Evolutionary conservation across 2,888 invertebrate genomes (phyloP).

Genomic region (Agelastica alni): DNA sequence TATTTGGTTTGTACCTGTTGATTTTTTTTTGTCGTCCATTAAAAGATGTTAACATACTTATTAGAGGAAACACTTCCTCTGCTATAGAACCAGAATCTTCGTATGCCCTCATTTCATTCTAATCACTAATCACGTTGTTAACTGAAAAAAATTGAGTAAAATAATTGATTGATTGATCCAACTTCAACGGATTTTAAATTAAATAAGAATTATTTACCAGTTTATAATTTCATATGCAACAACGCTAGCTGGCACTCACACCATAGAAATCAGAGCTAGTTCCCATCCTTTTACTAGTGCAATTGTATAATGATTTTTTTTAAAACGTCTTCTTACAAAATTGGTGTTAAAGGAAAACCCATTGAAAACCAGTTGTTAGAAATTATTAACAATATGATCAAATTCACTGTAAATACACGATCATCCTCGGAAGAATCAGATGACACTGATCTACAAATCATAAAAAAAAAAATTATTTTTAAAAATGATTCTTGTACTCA

Average conservation of each 20-base stretch:
- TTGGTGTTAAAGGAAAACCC: too few relatives aligned
- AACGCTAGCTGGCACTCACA: conserved; percentile 77
- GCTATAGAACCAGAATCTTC: conserved; percentile 78
- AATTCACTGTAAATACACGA: too few relatives aligned
- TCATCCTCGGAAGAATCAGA: too few relatives aligned
- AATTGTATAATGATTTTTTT: conserved; percentile 77
- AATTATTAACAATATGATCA: conserved; percentile 67
- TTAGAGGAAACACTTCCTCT: conserved; percentile 76
- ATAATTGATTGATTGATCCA: neutral
- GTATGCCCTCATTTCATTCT: conserved; percentile 71
- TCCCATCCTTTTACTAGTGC: conserved; percentile 85
- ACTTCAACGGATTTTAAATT: neutral
- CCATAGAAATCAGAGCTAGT: conserved; percentile 75
- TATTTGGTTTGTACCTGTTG: conserved; percentile 66
- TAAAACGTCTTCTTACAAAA: conserved; percentile 83
- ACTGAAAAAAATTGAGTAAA: too few relatives aligned
- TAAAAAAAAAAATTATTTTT: too few relatives aligned
- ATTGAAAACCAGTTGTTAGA: conserved; percentile 74
- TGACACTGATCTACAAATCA: too few relatives aligned
- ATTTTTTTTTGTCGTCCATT: conserved; percentile 74
- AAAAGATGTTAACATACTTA: conserved; percentile 79
- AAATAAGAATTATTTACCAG: conserved; percentile 54
- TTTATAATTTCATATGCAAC: conserved; percentile 75
- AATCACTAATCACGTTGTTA: conserved; percentile 67
- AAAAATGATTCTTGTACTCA: too few relatives aligned